A percentile compares a stretch with the other conserved stretches of the same genome.
These are phyloP conservation scores for Pseudochromis fuscus DNA, from an alignment of 2,797 vertebrate genomes.

Conservation along the genomic window DNA sequence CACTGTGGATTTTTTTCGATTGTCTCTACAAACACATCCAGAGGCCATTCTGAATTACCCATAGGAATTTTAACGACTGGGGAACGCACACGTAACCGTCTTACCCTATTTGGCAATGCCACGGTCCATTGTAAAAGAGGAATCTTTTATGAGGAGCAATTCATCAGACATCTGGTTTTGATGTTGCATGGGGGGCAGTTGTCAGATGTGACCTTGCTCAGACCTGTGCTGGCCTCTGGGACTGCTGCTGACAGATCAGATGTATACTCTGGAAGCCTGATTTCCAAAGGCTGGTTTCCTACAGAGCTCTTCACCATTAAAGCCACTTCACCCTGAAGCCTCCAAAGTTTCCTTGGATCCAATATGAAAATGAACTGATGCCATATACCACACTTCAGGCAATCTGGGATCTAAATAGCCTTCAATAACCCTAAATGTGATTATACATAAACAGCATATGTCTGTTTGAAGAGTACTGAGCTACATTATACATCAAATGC, in stretches of 20 bases:
- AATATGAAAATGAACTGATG: constrained; percentile 17
- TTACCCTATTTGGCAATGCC: constrained; percentile 74
- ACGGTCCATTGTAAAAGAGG: constrained; percentile 72
- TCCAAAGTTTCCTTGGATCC: constrained; percentile 1
- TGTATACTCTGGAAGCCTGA: constrained; percentile 62
- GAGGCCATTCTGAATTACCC: constrained; percentile 67
- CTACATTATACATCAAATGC: neutral
- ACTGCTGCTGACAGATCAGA: constrained; percentile 57
- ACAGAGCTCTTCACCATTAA: constrained; percentile 43
- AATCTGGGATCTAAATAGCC: constrained; percentile 20
- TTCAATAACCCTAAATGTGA: constrained; percentile 2
- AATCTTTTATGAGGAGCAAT: constrained; percentile 78
- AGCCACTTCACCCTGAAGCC: constrained; percentile 17
- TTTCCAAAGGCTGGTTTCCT: constrained; percentile 40
- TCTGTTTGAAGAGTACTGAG: constrained; percentile 1
- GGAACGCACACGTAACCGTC: constrained; percentile 60
- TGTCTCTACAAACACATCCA: constrained; percentile 43
- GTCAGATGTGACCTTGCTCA: constrained; percentile 63
- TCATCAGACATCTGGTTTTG: constrained; percentile 80
- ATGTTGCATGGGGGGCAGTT: constrained; percentile 56
- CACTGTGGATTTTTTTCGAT: constrained; percentile 45
- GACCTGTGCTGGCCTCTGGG: constrained; percentile 54
- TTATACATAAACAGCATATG: constrained; percentile 8
- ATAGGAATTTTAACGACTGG: constrained; percentile 74
- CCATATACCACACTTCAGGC: constrained; percentile 1